Evolutionary conservation across 2,113 vertebrate species (phyloP), one percentile per base, ranked within the genome.

Genomic region (Sterna hirundo): DNA sequence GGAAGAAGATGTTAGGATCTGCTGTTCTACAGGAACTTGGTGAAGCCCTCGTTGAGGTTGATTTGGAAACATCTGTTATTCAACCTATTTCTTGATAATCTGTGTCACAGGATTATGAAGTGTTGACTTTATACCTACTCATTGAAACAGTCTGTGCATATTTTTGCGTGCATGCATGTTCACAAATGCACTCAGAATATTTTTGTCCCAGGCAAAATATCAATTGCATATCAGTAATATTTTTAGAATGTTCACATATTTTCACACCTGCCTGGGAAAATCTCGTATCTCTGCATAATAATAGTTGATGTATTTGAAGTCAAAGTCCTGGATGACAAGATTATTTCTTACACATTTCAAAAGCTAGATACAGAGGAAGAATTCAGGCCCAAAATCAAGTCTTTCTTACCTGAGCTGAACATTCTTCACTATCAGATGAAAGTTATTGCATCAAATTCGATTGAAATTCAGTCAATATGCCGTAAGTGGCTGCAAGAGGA

Each of bases 401-500:
- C 17, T 58, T 34, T 17, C 7, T 92, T 84, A 96, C 91, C 84
- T 88, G 83, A 69, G 51, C 44, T 75, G 93, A 57, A 16, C 38
- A 30, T 66, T 90, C 86, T 57, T 79, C 78, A 58, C 61, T 96
- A 88, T 94, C 87, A 94, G 96, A 92, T 78, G 82, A 61, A 96
- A 97, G 95, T 88, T 87, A 96, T 40, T 91, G 94, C 71, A 94
- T 92, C 94, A 76, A 77, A 93, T 97, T 96, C 38, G 52, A 97
- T 94, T 90, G 97, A 98, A 95, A 88, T 52, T 52, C 76, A 61
- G 88, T 81, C 77, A 92, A 97, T 96, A 96, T 44, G 76, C 94
- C 68, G 12, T 60, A 82, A 96, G 96, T 84, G 72, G 95, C 94
- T 89, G 71, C 80, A 77, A 96, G 91, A 98, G 98, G 98, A 98